Base-by-base conservation (phyloP, 2,797 vertebrate species). In the Muscicapa comitata region DNA sequence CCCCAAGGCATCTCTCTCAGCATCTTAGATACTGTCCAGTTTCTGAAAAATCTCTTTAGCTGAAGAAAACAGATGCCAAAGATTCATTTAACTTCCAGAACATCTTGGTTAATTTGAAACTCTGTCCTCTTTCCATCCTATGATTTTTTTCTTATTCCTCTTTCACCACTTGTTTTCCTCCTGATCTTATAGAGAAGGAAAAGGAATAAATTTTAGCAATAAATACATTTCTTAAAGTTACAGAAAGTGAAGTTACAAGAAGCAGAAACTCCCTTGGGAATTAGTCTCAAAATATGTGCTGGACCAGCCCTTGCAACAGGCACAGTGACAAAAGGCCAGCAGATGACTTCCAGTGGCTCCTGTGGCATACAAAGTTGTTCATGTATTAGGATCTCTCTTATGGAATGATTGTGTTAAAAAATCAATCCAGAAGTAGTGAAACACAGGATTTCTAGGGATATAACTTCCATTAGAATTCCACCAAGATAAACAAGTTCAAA, bases 51-150 rank as follows among this genome's bases (percentile, higher is more conserved):
- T 29, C 6, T 50, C 3, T 74, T 81, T 74, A 61, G 62, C 43
- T 47, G n/a, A 88, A 81, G 43, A 48, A 77, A 88, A 66, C 0
- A 1, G 13, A 43, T 35, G 10, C 17, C 43, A 86, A 70, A 16
- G 31, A 74, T 78, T 67, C 23, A 23, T 57, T 71, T 55, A 72
- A 55, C 17, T 65, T 79, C 24, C 24, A 94, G 42, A 75, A 93
- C 35, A 51, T 53, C 29, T 17, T 65, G 18, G 24, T 79, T 79
- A 17, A 70, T 80, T n/a, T 51, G 15, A 58, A 37, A 38, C 17
- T 18, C 2, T 19, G 21, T 31, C 54, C n/a, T 73, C 17, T 31
- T 82, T 25, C 47, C 33, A 55, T 33, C 6, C 17, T 53, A 19
- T 40, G 4, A 15, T 12, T 55, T 35, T 70, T 42, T 40, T 3